Evolutionary conservation across 2,888 invertebrate species (phyloP).

Genomic region (Therioaphis trifolii): DNA sequence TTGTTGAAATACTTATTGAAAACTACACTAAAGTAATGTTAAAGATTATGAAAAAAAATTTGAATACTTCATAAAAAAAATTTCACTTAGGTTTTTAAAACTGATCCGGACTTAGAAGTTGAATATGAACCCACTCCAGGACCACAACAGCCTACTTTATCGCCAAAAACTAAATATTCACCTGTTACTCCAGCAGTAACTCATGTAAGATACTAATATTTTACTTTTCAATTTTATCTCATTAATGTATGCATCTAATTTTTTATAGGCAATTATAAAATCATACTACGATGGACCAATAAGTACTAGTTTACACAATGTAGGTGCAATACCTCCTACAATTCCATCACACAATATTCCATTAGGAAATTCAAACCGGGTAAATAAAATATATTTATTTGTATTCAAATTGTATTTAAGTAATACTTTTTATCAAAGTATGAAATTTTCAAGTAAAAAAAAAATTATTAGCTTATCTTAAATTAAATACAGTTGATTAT

Average conservation of each 20-base stretch:
- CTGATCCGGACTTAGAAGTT: slow-evolving; percentile 69
- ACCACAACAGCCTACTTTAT: slow-evolving; percentile 64
- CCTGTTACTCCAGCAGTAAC: slow-evolving; percentile 67
- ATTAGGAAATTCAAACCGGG: slow-evolving; percentile 57
- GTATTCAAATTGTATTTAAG: no score
- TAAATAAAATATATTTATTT: slow-evolving; percentile 25
- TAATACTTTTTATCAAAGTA: no score
- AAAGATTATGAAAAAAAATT: background rate
- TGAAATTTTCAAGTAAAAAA: no score
- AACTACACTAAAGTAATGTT: slow-evolving; percentile 79
- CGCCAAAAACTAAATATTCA: slow-evolving; percentile 64
- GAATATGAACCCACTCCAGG: slow-evolving; percentile 57
- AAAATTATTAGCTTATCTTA: no score
- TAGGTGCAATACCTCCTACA: slow-evolving; percentile 65
- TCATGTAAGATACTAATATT: slow-evolving; percentile 66
- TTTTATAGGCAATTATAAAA: slow-evolving; percentile 71
- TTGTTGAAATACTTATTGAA: slow-evolving; percentile 95
- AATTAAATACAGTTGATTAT: no score
- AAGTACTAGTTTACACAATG: slow-evolving; percentile 70
- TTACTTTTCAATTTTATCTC: background rate
- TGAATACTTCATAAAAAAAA: background rate
- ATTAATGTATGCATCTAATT: no score
- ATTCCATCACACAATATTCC: slow-evolving; percentile 51
- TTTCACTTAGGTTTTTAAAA: slow-evolving; percentile 71
- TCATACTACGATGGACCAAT: slow-evolving; percentile 71